A percentile compares a stretch with the other conserved stretches of the same genome.
phyloP scores from a whole-genome alignment of 2,797 vertebrate species.

The Lutjanus campechanus region DNA sequence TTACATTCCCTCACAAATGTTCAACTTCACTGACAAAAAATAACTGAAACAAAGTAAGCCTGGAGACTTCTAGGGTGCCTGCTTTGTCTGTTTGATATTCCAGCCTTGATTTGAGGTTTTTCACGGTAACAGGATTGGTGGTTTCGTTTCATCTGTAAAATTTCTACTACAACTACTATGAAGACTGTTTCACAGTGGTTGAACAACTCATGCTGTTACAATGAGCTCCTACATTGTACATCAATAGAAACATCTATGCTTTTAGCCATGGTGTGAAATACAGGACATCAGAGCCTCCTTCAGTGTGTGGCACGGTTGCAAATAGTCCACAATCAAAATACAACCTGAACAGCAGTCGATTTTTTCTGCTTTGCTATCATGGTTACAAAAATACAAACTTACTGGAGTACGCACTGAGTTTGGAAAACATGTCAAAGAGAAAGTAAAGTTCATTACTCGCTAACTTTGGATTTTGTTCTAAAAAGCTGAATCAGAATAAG shows the following conservation, averaged over 20 bases:
- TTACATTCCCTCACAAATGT: neutral
- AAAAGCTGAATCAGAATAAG: too few species aligned
- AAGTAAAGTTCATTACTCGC: too few species aligned
- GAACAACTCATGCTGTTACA: neutral
- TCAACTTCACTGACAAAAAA: neutral
- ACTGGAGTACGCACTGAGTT: too few species aligned
- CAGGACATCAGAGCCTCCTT: too few species aligned
- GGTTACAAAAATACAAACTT: too few species aligned
- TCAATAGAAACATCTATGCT: neutral
- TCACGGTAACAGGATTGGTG: neutral
- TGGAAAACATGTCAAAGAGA: too few species aligned
- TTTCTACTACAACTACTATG: neutral
- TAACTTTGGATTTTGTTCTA: too few species aligned
- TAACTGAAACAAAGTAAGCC: neutral
- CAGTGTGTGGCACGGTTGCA: too few species aligned
- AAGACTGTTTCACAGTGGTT: neutral
- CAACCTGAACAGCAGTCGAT: too few species aligned
- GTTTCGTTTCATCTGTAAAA: conserved; percentile 5
- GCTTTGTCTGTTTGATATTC: neutral
- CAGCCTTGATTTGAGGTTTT: neutral
- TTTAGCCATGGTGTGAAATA: neutral
- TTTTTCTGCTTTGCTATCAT: too few species aligned
- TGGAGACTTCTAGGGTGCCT: neutral
- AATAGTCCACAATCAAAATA: too few species aligned
- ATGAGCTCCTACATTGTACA: neutral